phyloP scores from a whole-genome alignment of 2,113 vertebrate species.

The Cryptomyrus ogoouensis region DNA sequence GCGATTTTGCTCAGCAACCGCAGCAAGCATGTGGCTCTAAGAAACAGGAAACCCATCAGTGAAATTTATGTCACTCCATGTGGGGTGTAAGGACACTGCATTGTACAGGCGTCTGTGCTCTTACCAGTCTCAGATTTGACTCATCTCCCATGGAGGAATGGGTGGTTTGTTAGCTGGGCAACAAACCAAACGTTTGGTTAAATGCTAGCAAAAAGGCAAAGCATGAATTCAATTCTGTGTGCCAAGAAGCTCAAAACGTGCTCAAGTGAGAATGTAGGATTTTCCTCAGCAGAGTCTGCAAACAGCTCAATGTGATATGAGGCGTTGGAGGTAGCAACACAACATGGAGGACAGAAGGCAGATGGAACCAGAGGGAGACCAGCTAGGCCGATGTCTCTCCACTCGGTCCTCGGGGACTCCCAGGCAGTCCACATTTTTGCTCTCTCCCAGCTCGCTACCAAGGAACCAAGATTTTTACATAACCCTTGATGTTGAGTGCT shows the following conservation, averaged over 20 bases:
- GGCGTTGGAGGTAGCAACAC: neutral
- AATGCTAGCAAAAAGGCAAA: neutral
- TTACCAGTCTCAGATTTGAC: neutral
- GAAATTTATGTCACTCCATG: neutral
- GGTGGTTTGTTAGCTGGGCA: neutral
- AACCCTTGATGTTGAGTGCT: neutral
- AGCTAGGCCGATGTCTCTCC: neutral
- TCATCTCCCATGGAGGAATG: neutral
- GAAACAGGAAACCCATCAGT: neutral
- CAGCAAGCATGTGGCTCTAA: neutral
- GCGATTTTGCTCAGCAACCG: neutral
- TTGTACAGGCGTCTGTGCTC: neutral
- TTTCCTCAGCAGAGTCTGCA: neutral
- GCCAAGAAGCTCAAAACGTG: neutral
- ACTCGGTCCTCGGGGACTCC: neutral
- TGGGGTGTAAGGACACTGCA: neutral
- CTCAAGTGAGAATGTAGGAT: neutral
- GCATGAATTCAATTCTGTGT: neutral
- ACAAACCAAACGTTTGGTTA: neutral
- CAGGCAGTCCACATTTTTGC: neutral
- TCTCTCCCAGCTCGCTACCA: neutral
- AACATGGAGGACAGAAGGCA: neutral
- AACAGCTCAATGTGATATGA: neutral
- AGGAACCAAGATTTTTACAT: neutral
- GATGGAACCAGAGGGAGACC: neutral